Evolutionary conservation across 2,888 invertebrate genomes (phyloP), one percentile per base, ranked within the genome.

Genomic region (Drosophila quinaria): DNA sequence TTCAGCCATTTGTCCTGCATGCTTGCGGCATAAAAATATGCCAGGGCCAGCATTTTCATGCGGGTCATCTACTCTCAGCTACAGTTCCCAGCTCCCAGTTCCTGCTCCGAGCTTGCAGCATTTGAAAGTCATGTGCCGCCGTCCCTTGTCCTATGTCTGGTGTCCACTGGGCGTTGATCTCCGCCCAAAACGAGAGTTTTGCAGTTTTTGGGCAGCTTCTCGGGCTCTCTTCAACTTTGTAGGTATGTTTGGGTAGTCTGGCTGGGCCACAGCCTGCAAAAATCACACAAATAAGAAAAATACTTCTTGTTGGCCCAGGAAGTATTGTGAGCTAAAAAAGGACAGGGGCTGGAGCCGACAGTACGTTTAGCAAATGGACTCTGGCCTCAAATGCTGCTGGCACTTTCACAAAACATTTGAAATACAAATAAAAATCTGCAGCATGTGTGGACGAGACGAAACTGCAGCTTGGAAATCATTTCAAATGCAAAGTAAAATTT

Each of bases 1-100:
- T 90, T 86, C 76, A 84, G 80, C 81, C 90, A 89, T 88, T 90
- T 87, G 91, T 87, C 80, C 84, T 79, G 86, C 84, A 85, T 90
- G 90, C 91, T 88, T 89, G 90, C 84, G 90, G 90, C 87, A 87
- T 87, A 90, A 86, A 90, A 90, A 90, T 90, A 90, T 90, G 91
- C 90, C 89, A 88, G 84, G 82, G 85, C 88, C 86, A 88, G 79
- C 84, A 89, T 87, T 90, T 90, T 88, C 90, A 89, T 89, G 90
- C 90, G 80, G 89, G 89, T 87, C 88, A 90, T 87, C 90, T 81
- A 75, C 70, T 78, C 41, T 37, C 75, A 58, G 75, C 63, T 58
- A 62, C 62, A 61, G 49, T 60, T 46, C 61, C 61, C 50, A 51
- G 35, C 47, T 37, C 44, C 47, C 41, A 61, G 52, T 64, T 78